These are phyloP conservation scores for Hypsopygia costalis DNA, from an alignment of 2,888 invertebrate species.

Conservation along the genomic window DNA sequence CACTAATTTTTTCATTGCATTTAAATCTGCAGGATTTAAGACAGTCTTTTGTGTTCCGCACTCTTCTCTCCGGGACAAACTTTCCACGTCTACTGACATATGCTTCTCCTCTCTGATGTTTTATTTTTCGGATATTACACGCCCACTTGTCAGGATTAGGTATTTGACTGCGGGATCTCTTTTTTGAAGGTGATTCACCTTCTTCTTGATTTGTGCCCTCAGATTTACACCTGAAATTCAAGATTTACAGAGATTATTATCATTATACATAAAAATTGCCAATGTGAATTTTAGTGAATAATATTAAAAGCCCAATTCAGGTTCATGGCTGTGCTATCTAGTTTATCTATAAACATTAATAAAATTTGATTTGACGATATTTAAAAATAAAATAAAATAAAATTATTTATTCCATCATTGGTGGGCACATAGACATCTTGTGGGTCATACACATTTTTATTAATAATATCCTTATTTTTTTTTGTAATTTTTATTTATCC, in stretches of 20 bases:
- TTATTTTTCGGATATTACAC: constrained; percentile 60
- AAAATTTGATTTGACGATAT: too few species aligned
- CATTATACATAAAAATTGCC: too few species aligned
- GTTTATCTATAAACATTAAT: too few species aligned
- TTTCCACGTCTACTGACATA: constrained; percentile 65
- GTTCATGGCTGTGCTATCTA: too few species aligned
- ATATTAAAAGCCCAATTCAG: too few species aligned
- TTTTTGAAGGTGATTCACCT: constrained; percentile 27
- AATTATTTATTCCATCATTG: too few species aligned
- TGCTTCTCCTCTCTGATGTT: constrained; percentile 68
- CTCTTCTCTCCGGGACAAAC: constrained; percentile 55
- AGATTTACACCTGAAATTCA: constrained; percentile 39
- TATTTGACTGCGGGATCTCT: constrained; percentile 40
- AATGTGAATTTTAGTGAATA: too few species aligned
- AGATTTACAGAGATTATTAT: background rate
- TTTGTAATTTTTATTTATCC: too few species aligned
- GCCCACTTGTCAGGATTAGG: constrained; percentile 65
- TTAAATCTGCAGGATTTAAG: constrained; percentile 60
- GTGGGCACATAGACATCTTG: too few species aligned
- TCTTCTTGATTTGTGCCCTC: constrained; percentile 23
- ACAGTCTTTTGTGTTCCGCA: constrained; percentile 63
- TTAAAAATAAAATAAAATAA: too few species aligned
- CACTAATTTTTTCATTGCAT: constrained; percentile 60
- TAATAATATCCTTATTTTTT: too few species aligned
- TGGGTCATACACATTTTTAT: too few species aligned